Evolutionary conservation across 2,888 invertebrate species (phyloP), one percentile per base, ranked within the genome.

Genomic region (Agelastica alni): DNA sequence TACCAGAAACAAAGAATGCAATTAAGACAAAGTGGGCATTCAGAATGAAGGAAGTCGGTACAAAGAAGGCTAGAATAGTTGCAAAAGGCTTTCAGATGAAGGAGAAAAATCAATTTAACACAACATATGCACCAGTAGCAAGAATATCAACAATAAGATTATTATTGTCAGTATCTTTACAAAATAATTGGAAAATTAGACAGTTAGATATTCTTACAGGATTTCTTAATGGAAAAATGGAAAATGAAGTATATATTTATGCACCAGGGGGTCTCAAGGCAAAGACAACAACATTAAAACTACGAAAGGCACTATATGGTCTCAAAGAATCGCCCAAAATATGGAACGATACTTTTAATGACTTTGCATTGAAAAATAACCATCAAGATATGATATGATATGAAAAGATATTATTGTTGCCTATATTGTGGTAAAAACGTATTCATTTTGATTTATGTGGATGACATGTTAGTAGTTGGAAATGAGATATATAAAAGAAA

Each of bases 51-150:
- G 43, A 48, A 54, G 20, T 43, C 36, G 42, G 47, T 26, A 59
- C 60, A 14, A 60, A 54, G 22, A 57, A 60, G 28, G 56, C 59
- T 7, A 53, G 53, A 48, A 26, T 53, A 36, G 47, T 58, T 10
- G 54, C 56, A 41, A 49, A 53, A 53, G 57, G 53, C 12, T 53
- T 57, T 46, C 57, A 53, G 44, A 7, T 57, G 10, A 52, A 53
- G 45, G 44, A 49, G 45, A 49, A 45, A 49, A 36, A 57, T 56
- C 14, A 16, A 22, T 22, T 22, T 22, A 7, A 22, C 4, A 4
- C 22, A 22, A 22, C 4, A 5, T 22, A 22, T 22, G 4, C 4
- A 22, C 22, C 22, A 22, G 22, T 22, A 22, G 22, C 22, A 22
- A 22, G 22, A 22, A 22, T 7, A 22, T 22, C 22, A 44, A 12